Conservation (phyloP, 2,888 invertebrate genomes). For the Phragmatobia fuliginosa region DNA sequence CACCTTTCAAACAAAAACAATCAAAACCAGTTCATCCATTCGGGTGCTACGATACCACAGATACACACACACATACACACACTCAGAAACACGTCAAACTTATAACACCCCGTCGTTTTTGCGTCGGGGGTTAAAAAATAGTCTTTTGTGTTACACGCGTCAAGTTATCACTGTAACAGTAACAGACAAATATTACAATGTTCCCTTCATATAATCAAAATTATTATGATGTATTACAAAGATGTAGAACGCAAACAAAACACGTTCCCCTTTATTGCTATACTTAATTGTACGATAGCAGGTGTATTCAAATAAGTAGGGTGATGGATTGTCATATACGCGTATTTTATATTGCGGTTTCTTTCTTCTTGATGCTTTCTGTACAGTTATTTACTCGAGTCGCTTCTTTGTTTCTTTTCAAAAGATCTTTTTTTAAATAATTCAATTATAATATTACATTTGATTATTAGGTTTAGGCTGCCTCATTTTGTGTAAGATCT, state of each 20-base stretch:
- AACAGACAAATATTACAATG: not conserved
- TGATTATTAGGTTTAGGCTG: too few relatives aligned
- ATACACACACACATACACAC: too few relatives aligned
- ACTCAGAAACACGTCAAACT: too few relatives aligned
- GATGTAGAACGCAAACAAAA: constrained; percentile 3
- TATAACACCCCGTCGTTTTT: too few relatives aligned
- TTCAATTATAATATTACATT: too few relatives aligned
- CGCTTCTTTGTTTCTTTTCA: not conserved
- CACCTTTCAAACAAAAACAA: too few relatives aligned
- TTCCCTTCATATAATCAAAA: not conserved
- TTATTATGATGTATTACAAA: constrained; percentile 1
- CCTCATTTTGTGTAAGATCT: too few relatives aligned
- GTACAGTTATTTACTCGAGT: not conserved
- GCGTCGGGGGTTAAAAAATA: too few relatives aligned
- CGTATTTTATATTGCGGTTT: not conserved
- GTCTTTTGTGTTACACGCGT: not conserved
- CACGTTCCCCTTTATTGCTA: not conserved
- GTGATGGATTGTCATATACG: constrained; percentile 3
- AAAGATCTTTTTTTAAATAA: not conserved
- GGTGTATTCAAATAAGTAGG: constrained; percentile 6
- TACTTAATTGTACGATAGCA: constrained; percentile 3
- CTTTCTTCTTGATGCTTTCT: not conserved
- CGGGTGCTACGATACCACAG: too few relatives aligned
- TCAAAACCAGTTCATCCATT: too few relatives aligned
- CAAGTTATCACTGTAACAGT: not conserved